Evolutionary conservation across 92 coral and sea anemone species (phyloP).

Genomic region (Bergia puertoricense): DNA sequence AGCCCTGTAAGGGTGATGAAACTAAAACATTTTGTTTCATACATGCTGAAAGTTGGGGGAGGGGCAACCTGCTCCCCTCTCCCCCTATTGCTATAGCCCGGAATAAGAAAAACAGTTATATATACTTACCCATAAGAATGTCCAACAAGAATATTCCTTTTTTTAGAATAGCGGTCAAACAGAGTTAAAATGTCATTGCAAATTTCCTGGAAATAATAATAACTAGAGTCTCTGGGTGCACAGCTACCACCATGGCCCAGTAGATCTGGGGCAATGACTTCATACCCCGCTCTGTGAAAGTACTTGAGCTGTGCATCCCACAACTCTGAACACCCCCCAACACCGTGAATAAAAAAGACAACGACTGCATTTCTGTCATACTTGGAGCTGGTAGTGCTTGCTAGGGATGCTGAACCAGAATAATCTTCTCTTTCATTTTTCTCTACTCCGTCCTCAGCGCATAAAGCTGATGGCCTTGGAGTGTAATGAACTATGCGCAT

Average conservation of each 20-base stretch:
- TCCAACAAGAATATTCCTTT: constrained; percentile 88
- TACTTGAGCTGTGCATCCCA: constrained; percentile 91
- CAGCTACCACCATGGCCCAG: constrained; percentile 95
- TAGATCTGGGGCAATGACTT: constrained; percentile 91
- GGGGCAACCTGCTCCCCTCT: too few relatives aligned
- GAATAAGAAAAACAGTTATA: not conserved
- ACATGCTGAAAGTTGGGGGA: too few relatives aligned
- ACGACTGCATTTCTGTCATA: constrained; percentile 67
- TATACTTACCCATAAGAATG: constrained; percentile 96
- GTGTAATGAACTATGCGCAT: constrained; percentile 71
- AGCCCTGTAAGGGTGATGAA: too few relatives aligned
- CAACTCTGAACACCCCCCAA: constrained; percentile 93
- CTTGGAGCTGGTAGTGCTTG: constrained; percentile 27
- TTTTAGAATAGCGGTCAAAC: constrained; percentile 92
- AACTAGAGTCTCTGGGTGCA: constrained; percentile 70
- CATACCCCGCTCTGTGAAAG: constrained; percentile 86
- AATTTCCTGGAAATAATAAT: constrained; percentile 83
- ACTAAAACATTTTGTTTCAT: too few relatives aligned
- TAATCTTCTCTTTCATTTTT: not conserved
- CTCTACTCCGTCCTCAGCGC: not conserved
- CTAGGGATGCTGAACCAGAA: constrained; percentile 6
- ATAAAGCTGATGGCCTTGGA: constrained; percentile 47
- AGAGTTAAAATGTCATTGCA: constrained; percentile 73
- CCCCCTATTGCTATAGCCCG: too few relatives aligned
- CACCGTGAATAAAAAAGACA: constrained; percentile 93